Evolutionary conservation across 2,113 vertebrate species (phyloP), one percentile per base, ranked within the genome.

Genomic region (Osmerus mordax): DNA sequence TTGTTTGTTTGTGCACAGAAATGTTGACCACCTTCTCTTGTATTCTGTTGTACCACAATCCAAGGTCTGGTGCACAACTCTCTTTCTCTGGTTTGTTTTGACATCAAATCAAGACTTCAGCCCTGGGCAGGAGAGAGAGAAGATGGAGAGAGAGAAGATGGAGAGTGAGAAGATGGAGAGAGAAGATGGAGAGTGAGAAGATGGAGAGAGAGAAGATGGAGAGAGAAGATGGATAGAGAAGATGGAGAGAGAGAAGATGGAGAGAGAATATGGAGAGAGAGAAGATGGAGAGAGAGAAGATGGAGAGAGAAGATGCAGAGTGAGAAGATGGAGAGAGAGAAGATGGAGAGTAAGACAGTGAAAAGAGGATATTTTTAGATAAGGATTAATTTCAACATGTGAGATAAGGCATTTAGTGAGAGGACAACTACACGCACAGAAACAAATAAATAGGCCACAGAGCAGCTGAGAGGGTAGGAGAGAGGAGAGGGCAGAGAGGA

Each of bases 321-420:
- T 59, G 58, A 41, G 64, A 68, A 18, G 32, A 52, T 23, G 65
- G 28, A 29, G 21, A 53, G 21, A 53, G 14, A 18, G 36, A 68
- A 56, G 70, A 64, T 41, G 78, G 69, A 61, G 69, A 72, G 83
- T 58, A 75, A 72, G 77, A 67, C 3, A 67, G 13, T 54, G 41
- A 67, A n/a, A 47, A 86, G 78, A 81, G 74, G 16, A 25, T 71
- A 89, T 90, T 90, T 90, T 87, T 90, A 89, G 89, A 88, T 55
- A 69, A 81, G 80, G 84, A 86, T 88, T 86, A 82, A 85, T 89
- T 86, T 87, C 82, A 89, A 87, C 87, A 85, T 77, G 54, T 59
- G 74, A 89, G 82, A 87, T 86, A 87, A 87, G 36, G 61, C 59
- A 76, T 66, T 79, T 75, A 84, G 70, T 75, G 63, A 51, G 76